Conservation (phyloP, 2,888 invertebrate species). For the Micoletzkya japonica region DNA sequence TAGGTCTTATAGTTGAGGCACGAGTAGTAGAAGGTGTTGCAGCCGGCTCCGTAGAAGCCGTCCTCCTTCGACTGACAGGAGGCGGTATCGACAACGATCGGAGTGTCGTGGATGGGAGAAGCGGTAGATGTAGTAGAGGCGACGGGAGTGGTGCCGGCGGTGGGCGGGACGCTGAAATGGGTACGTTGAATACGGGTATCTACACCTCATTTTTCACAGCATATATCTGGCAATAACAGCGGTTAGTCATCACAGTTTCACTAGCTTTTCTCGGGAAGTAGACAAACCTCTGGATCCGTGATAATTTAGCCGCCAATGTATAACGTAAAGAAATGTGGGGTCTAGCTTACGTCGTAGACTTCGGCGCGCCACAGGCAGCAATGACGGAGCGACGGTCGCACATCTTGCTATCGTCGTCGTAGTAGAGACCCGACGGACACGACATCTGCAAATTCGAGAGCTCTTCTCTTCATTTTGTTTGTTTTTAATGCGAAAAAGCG, state of each 20-base stretch:
- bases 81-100: neutral
- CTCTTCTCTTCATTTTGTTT: neutral
- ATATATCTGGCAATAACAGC: too few species aligned
- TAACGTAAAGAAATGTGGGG: neutral
- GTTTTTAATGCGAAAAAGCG: neutral
- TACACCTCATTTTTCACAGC: too few species aligned
- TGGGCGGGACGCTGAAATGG: neutral
- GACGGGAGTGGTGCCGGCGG: neutral
- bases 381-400: constrained; percentile 33
- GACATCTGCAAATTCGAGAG: constrained; percentile 13
- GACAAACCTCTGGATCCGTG: too few species aligned
- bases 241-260: neutral
- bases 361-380: constrained; percentile 37
- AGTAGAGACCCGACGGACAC: constrained; percentile 37
- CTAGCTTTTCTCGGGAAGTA: too few species aligned
- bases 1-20: constrained; percentile 8
- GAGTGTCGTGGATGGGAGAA: constrained; percentile 6
- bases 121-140: neutral
- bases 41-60: constrained; percentile 22
- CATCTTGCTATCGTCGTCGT: constrained; percentile 21
- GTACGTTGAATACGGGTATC: too few species aligned
- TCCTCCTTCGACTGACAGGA: constrained; percentile 1
- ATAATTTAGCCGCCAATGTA: too few species aligned
- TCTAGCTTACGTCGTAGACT: constrained; percentile 2
- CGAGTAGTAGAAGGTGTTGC: constrained; percentile 9